These are phyloP conservation scores for Phortica variegata DNA, from an alignment of 1,140 invertebrate genomes.

Conservation along the genomic window DNA sequence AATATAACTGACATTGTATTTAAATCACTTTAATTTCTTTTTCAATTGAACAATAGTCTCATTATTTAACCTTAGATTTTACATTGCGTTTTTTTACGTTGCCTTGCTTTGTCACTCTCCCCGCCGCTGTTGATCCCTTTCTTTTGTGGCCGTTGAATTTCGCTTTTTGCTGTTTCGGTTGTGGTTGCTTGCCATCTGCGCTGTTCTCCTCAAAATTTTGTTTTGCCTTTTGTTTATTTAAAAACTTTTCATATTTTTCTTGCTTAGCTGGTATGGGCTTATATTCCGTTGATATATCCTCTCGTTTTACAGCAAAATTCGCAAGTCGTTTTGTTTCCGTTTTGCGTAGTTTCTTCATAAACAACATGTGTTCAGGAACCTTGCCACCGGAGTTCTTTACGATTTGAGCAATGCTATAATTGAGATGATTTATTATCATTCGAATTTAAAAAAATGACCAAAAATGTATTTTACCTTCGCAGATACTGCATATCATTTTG, in stretches of 20 bases:
- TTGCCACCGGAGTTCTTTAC: constrained; percentile 85
- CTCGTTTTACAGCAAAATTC: constrained; percentile 63
- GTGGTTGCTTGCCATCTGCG: too few species aligned
- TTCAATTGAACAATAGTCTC: too few species aligned
- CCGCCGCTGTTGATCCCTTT: too few species aligned
- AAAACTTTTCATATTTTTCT: background rate
- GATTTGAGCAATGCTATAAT: constrained; percentile 77
- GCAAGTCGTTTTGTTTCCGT: constrained; percentile 65
- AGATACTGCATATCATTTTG: constrained; percentile 81
- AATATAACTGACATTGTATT: too few species aligned
- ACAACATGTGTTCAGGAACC: constrained; percentile 87
- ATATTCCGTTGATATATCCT: constrained; percentile 66
- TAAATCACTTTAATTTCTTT: too few species aligned
- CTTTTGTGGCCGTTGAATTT: too few species aligned
- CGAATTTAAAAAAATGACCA: background rate
- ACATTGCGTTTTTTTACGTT: too few species aligned
- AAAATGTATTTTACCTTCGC: constrained; percentile 65
- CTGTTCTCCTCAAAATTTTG: constrained; percentile 2
- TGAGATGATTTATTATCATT: too few species aligned
- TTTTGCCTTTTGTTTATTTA: constrained; percentile 2
- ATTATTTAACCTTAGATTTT: too few species aligned
- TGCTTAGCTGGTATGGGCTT: constrained; percentile 15
- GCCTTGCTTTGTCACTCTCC: too few species aligned
- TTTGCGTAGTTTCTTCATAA: constrained; percentile 72
- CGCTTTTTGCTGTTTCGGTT: too few species aligned